Evolutionary conservation across 1,140 invertebrate genomes (phyloP).

Genomic region (Diachasmimorpha longicaudata): DNA sequence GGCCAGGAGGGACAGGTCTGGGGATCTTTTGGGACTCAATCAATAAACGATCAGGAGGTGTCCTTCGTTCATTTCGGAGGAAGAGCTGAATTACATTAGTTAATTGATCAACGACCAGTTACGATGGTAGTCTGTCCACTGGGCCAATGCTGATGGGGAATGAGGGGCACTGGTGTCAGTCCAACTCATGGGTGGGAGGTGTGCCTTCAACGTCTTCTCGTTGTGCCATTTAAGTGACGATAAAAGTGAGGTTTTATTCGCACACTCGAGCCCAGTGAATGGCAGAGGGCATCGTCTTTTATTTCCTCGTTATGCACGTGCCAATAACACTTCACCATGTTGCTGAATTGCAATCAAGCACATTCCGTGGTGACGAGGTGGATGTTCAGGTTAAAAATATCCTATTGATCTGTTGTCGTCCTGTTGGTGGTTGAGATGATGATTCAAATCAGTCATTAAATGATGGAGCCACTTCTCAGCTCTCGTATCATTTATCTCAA

Average conservation of each 20-base stretch:
- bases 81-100: neutral
- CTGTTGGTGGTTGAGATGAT: neutral
- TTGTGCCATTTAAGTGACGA: neutral
- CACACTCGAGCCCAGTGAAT: neutral
- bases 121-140: neutral
- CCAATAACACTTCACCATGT: neutral
- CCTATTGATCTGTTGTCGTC: neutral
- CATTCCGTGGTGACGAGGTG: neutral
- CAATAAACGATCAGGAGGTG: too few relatives aligned
- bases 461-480: too few relatives aligned
- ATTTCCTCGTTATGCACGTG: constrained; percentile 16
- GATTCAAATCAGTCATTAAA: too few relatives aligned
- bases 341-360: constrained; percentile 39
- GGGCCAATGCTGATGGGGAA: neutral
- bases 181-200: neutral
- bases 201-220: neutral
- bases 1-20: too few relatives aligned
- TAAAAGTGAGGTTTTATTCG: neutral
- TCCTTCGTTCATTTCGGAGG: too few relatives aligned
- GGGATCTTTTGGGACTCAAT: too few relatives aligned
- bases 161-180: neutral
- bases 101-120: neutral
- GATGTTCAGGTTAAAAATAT: neutral
- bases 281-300: constrained; percentile 7
- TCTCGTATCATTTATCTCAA: too few relatives aligned